A percentile compares a stretch with the other conserved stretches of the same genome.
Evolutionary conservation across 2,797 vertebrate genomes (phyloP).

Genomic region (Peromyscus eremicus): DNA sequence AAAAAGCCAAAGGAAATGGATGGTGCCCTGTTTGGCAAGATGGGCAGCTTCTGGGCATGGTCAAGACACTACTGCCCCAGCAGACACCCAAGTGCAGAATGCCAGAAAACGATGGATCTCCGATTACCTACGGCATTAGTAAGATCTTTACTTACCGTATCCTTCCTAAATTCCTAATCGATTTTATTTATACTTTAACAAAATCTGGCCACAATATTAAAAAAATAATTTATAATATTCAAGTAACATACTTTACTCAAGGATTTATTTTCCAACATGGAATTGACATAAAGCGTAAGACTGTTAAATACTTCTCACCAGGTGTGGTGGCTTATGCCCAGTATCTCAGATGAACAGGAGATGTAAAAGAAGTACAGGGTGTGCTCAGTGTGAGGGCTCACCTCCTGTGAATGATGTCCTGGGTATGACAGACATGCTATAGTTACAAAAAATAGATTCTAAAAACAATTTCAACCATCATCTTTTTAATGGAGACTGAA

Average conservation of each 20-base stretch:
- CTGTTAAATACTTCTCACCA: not conserved
- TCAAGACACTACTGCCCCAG: not conserved
- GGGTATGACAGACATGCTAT: not conserved
- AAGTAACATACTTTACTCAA: conserved; percentile 30
- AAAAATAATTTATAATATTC: conserved; percentile 34
- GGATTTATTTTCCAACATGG: not conserved
- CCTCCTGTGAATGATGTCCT: not conserved
- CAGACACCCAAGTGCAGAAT: not conserved
- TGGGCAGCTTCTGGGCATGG: not conserved
- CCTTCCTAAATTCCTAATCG: not conserved
- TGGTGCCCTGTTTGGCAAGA: not conserved
- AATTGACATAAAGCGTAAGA: not conserved
- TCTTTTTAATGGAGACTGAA: not conserved
- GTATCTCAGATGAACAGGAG: not conserved
- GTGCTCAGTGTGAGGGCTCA: too few relatives aligned
- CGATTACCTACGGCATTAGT: not conserved
- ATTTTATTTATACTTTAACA: conserved; percentile 43
- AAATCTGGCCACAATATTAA: conserved; percentile 1
- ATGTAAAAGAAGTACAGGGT: not conserved
- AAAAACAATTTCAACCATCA: conserved; percentile 47
- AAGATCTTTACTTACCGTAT: not conserved
- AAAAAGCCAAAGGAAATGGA: not conserved
- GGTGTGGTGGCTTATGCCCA: too few relatives aligned
- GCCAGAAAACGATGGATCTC: not conserved
- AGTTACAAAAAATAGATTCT: not conserved